Evolutionary conservation across 2,888 invertebrate genomes (phyloP).

Genomic region (Keiferia lycopersicella): DNA sequence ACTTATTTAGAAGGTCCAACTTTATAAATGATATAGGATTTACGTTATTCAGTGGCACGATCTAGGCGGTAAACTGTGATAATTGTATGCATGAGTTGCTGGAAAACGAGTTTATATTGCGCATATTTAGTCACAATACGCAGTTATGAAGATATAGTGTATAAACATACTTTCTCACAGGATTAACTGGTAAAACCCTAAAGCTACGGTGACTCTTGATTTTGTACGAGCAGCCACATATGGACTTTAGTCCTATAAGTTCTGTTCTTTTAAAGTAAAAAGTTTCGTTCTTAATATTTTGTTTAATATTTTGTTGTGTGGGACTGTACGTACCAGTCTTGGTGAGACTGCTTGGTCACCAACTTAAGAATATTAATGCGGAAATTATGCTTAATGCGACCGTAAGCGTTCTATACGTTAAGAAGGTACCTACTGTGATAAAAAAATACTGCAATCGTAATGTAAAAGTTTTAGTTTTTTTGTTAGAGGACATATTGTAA

Average conservation of each 20-base stretch:
- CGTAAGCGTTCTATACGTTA: slow-evolving; percentile 9
- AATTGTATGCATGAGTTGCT: background rate
- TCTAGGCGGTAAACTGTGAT: background rate
- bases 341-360: slow-evolving; percentile 4
- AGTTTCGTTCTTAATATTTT: background rate
- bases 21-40: too few relatives aligned
- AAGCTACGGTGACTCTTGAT: background rate
- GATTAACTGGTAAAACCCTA: background rate
- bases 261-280: background rate
- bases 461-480: too few relatives aligned
- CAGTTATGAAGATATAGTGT: slow-evolving; percentile 2
- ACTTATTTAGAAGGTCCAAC: too few relatives aligned
- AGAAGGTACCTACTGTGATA: background rate
- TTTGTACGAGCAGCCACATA: background rate
- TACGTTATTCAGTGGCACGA: background rate
- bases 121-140: slow-evolving; percentile 4
- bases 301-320: background rate
- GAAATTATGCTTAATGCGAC: slow-evolving; percentile 31
- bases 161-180: slow-evolving; percentile 8
- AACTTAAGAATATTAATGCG: slow-evolving; percentile 34
- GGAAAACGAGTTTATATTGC: background rate
- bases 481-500: background rate
- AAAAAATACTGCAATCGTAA: slow-evolving; percentile 9
- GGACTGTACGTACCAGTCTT: background rate
- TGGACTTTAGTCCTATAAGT: background rate